A percentile compares a stretch with the other conserved stretches of the same genome.
phyloP scores from a whole-genome alignment of 2,888 invertebrate genomes.

The Brenthis daphne region DNA sequence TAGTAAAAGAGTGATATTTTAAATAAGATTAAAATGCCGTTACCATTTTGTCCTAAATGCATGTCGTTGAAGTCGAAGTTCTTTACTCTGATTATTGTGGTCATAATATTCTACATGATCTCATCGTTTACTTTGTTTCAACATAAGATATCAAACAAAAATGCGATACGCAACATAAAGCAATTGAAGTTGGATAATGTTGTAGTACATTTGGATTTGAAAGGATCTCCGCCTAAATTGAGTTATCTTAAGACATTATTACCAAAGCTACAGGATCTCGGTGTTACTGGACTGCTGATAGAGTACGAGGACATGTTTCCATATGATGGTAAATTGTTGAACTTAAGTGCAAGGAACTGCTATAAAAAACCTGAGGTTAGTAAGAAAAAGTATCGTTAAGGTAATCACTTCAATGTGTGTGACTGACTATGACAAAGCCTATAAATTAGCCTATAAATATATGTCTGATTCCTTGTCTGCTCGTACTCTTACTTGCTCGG shows the following conservation, averaged over 20 bases:
- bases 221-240: conserved; percentile 90
- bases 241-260: conserved; percentile 84
- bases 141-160: not conserved
- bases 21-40: conserved; percentile 14
- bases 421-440: no score
- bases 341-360: conserved; percentile 84
- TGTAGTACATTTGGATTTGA: conserved; percentile 91
- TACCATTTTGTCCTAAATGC: not conserved
- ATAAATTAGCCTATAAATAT: no score
- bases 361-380: conserved; percentile 75
- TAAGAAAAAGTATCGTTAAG: not conserved
- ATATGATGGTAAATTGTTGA: conserved; percentile 82
- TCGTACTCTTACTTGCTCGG: no score
- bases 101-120: conserved; percentile 23
- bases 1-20: no score
- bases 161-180: conserved; percentile 4
- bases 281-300: conserved; percentile 90
- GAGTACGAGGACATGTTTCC: conserved; percentile 96
- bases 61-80: conserved; percentile 21
- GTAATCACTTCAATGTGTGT: no score
- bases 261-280: conserved; percentile 81
- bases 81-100: conserved; percentile 4
- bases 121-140: conserved; percentile 19
- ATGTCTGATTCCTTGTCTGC: no score
- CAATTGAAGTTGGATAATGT: conserved; percentile 68